Evolutionary conservation across 2,113 vertebrate genomes (phyloP), one percentile per base, ranked within the genome.

Genomic region (Lanius collurio): DNA sequence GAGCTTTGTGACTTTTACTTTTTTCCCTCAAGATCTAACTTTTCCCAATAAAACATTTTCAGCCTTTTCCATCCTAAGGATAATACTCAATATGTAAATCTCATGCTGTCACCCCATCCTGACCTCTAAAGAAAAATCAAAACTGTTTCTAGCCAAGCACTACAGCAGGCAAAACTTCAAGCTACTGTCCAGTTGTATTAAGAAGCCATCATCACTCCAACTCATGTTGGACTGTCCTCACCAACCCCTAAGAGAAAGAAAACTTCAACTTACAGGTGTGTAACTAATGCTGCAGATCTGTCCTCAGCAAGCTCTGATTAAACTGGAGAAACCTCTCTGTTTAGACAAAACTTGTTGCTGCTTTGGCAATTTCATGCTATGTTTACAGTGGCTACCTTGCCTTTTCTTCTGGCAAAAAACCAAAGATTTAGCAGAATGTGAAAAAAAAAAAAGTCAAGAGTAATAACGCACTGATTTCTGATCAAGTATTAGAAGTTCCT

Each of bases 141-240:
- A 96, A 49, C 56, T 39, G 5, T 13, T 92, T 65, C 74, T 21
- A 89, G 95, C 80, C 93, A 97, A 96, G 88, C 57, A 76, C 90
- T 50, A 91, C 65, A 92, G 76, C 52, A 92, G 60, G 31, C 68
- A 94, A 49, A 94, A 87, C 52, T 39, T 47, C 1, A 0, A 90
- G 71, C 93, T 96, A 83, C 92, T 75, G 90, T 60, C 56, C 80
- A 50, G 31, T 69, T 8, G 0, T 9, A 69, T 62, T 27, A 89
- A 73, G 62, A 47, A 78, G 77, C 23, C 80, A 84, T 31, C 53
- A 82, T 7, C 76, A 35, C 37, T 3, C 1, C 3, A 77, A 69
- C 35, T 64, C 27, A 28, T 3, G 24, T 7, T 50, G 42, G 52
- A 46, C 39, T 83, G 63, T 44, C 70, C 75, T 88, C 83, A 81